Evolutionary conservation across 2,113 vertebrate species (phyloP).

Genomic region (Callospermophilus lateralis): DNA sequence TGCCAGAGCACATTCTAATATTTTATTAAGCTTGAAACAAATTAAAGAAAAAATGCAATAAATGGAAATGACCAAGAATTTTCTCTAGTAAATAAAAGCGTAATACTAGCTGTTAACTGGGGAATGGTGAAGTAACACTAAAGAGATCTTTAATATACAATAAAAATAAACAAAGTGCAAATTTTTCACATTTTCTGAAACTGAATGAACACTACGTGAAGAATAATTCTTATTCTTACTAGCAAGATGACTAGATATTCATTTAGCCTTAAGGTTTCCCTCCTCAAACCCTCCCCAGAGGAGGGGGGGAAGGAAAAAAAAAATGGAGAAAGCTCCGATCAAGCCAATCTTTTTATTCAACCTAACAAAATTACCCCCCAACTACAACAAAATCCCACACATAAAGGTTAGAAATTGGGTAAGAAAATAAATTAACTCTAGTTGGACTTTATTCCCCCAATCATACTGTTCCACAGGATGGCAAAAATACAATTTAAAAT

Average conservation of each 20-base stretch:
- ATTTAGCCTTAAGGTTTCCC: conserved; percentile 52
- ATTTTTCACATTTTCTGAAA: conserved; percentile 62
- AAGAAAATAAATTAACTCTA: neutral
- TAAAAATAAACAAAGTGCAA: conserved; percentile 61
- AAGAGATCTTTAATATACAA: conserved; percentile 49
- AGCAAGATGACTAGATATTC: neutral
- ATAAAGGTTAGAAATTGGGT: conserved; percentile 20
- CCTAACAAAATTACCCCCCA: conserved; percentile 5
- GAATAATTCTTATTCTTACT: neutral
- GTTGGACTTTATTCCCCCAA: neutral
- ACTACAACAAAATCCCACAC: neutral
- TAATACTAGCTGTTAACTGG: conserved; percentile 45
- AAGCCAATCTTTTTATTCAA: neutral
- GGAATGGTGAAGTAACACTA: conserved; percentile 32
- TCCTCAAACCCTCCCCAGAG: neutral
- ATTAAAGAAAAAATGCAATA: conserved; percentile 56
- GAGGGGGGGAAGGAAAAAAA: neutral
- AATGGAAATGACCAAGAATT: conserved; percentile 21
- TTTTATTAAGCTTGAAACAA: conserved; percentile 52
- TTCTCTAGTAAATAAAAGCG: conserved; percentile 18
- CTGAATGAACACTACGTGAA: conserved; percentile 52
- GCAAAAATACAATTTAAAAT: conserved; percentile 54
- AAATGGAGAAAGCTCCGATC: neutral
- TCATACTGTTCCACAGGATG: neutral
- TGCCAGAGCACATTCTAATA: neutral